Conservation (phyloP, 2,888 invertebrate species). For the Pseudococcus jackbeardsleyi region DNA sequence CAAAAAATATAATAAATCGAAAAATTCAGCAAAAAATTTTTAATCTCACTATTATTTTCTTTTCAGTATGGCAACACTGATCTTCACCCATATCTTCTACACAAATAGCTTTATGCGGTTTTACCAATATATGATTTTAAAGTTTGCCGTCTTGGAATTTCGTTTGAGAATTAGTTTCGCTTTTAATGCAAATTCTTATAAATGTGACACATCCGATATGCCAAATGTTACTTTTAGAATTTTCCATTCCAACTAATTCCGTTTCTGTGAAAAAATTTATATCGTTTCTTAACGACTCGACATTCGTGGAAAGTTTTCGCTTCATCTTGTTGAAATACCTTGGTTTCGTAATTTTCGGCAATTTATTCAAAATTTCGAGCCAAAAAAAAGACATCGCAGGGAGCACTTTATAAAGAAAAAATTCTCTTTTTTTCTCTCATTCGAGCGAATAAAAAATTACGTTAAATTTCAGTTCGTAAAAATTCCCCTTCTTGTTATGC, state of each 20-base stretch:
- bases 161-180: neutral
- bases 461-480: conserved; percentile 1
- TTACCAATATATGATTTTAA: neutral
- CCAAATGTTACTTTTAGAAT: conserved; percentile 19
- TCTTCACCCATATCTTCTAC: neutral
- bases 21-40: no score
- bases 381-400: neutral
- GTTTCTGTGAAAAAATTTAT: neutral
- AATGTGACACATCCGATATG: conserved; percentile 35
- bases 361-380: conserved; percentile 36
- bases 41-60: neutral
- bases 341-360: conserved; percentile 36
- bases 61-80: neutral
- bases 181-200: conserved; percentile 27
- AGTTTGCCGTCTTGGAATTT: neutral
- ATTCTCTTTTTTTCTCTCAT: neutral
- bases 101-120: neutral
- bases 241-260: neutral
- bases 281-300: conserved; percentile 7
- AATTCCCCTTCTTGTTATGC: neutral
- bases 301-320: conserved; percentile 21
- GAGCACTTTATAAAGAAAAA: neutral
- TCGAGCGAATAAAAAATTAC: conserved; percentile 14
- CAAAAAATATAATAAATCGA: no score
- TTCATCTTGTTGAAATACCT: conserved; percentile 34